Evolutionary conservation across 2,888 invertebrate species (phyloP).

Genomic region (Priocnemis perturbator): DNA sequence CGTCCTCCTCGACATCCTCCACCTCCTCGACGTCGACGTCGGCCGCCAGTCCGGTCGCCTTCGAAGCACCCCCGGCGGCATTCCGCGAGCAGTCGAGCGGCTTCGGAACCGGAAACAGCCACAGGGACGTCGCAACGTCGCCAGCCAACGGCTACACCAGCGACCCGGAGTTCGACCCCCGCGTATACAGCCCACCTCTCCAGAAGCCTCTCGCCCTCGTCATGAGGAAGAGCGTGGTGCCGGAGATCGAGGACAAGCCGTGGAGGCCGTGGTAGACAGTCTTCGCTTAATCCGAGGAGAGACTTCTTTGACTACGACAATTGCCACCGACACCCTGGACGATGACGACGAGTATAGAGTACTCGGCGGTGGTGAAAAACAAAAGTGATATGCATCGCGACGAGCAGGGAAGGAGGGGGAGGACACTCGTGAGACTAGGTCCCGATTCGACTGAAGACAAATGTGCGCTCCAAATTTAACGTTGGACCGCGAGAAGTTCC

Average conservation of each 20-base stretch:
- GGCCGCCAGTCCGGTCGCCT: conserved; percentile 75
- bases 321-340: too few relatives aligned
- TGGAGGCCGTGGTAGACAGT: conserved; percentile 86
- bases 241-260: conserved; percentile 83
- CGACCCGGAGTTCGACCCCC: conserved; percentile 69
- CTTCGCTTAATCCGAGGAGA: not conserved
- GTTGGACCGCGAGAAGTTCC: conserved; percentile 1
- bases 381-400: conserved; percentile 1
- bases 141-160: conserved; percentile 73
- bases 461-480: not conserved
- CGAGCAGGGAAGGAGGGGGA: not conserved
- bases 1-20: conserved; percentile 79
- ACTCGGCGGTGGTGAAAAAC: too few relatives aligned
- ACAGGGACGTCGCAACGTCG: conserved; percentile 77
- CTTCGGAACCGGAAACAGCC: conserved; percentile 68
- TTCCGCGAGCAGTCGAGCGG: conserved; percentile 72
- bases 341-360: too few relatives aligned
- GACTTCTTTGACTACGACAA: too few relatives aligned
- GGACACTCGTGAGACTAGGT: not conserved
- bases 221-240: conserved; percentile 79
- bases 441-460: conserved; percentile 4
- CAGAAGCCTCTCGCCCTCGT: conserved; percentile 84
- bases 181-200: conserved; percentile 75
- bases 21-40: conserved; percentile 74
- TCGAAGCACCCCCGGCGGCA: conserved; percentile 77